Evolutionary conservation across 2,797 vertebrate genomes (phyloP), one percentile per base, ranked within the genome.

Genomic region (Telmatherina bonti): DNA sequence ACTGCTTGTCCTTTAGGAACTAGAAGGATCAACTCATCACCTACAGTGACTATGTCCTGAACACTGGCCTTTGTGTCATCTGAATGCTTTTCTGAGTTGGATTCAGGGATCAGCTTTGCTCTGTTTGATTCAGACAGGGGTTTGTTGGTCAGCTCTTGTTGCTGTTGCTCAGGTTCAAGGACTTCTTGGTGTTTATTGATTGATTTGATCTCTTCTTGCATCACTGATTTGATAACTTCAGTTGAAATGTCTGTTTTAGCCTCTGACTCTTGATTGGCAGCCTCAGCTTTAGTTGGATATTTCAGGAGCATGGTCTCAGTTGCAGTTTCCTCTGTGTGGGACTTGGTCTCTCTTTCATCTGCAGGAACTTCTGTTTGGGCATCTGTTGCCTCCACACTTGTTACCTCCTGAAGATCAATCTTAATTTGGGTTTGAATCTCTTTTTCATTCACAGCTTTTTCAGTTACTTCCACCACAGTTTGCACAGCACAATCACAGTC

Each of bases 1-100:
- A 91, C 88, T 53, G 82, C 63, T 83, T 89, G 80, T 67, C 92
- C 91, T 85, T 88, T 92, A 10, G 92, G 89, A 24, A 93, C 86
- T 0, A 90, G 70, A 47, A 93, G 58, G 57, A 92, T 65, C 12
- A 93, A 53, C 31, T 91, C 87, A 33, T 86, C 82, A 1, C 35
- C 73, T 31, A 35, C 61, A 38, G 22, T 72, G 18, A 78, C 69
- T 43, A 4, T 63, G 18, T 88, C 84, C 58, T 83, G 77, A 51
- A 66, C 64, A 35, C 20, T 51, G n/a, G 27, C 10, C 35, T 10
- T 47, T 45, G 8, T 13, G 18, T 85, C 74, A n/a, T 59, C 72
- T 61, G 68, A 26, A 3, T 54, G 11, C 15, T 12, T 41, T 73
- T 78, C 27, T 31, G 70, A 55, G 64, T 58, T 65, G 26, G n/a